Conservation (phyloP, 1,140 invertebrate species). For the Camponotus pennsylvanicus region DNA sequence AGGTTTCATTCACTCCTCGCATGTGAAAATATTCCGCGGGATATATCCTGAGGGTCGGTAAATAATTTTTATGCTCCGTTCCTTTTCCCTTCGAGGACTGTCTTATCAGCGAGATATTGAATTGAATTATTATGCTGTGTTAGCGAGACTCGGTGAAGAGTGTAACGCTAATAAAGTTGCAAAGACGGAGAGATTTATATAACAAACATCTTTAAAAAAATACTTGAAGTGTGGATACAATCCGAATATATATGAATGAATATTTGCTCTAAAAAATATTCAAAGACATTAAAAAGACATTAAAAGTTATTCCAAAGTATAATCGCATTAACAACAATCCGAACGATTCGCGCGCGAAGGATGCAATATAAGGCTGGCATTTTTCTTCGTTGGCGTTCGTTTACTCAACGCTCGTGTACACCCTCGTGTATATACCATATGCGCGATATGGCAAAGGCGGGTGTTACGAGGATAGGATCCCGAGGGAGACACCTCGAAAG, state of each 20-base stretch:
- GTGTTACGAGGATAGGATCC: conserved; percentile 76
- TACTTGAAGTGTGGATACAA: neutral
- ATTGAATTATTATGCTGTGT: conserved; percentile 38
- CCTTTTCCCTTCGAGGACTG: neutral
- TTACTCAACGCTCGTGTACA: conserved; percentile 49
- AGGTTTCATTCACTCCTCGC: conserved; percentile 60
- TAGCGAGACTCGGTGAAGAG: neutral
- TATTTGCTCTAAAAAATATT: neutral
- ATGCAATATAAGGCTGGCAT: conserved; percentile 40
- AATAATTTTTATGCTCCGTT: conserved; percentile 38
- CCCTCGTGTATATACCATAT: conserved; percentile 30
- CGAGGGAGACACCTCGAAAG: conserved; percentile 76
- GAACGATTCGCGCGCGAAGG: conserved; percentile 19
- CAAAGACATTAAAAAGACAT: neutral
- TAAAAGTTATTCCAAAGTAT: conserved; percentile 41
- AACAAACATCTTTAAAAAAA: neutral
- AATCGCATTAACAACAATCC: conserved; percentile 58
- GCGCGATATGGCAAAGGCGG: conserved; percentile 68
- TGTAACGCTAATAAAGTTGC: neutral
- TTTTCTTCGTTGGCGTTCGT: conserved; percentile 61
- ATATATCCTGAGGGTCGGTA: conserved; percentile 3
- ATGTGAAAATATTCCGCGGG: conserved; percentile 20
- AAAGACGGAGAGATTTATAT: neutral
- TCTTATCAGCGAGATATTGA: conserved; percentile 18
- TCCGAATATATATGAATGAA: neutral